Conservation (phyloP, 2,888 invertebrate species). For the Acrocyrtus sp. region DNA sequence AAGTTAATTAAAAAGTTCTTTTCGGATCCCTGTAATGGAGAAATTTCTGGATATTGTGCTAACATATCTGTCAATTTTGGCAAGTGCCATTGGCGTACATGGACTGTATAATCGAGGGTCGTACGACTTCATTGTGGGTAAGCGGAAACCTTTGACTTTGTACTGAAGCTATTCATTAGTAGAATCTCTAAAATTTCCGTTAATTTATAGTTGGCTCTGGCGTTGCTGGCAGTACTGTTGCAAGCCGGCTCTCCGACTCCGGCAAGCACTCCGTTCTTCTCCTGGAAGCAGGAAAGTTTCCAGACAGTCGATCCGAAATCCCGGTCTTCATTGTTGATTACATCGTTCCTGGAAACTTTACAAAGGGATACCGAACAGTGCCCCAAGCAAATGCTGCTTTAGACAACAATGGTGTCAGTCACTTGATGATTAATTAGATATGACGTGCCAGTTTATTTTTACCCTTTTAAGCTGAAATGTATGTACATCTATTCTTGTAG, state of each 20-base stretch:
- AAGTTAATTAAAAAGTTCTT: too few relatives aligned
- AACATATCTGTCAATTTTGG: too few relatives aligned
- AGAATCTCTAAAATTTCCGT: too few relatives aligned
- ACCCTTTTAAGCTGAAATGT: background rate
- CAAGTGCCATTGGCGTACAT: too few relatives aligned
- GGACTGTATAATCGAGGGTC: too few relatives aligned
- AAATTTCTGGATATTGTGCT: too few relatives aligned
- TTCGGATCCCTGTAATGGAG: too few relatives aligned
- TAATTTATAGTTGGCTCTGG: conserved; percentile 22
- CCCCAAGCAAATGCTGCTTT: background rate
- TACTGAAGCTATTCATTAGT: too few relatives aligned
- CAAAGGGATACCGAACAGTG: background rate
- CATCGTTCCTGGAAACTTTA: background rate
- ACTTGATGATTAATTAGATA: background rate
- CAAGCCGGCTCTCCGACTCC: conserved; percentile 1
- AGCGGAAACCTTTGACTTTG: too few relatives aligned
- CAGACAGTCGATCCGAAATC: background rate
- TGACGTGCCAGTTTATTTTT: background rate
- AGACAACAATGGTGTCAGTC: background rate
- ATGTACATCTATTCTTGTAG: background rate
- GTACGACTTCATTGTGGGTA: too few relatives aligned
- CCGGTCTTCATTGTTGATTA: background rate
- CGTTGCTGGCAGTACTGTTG: background rate
- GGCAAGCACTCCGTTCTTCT: background rate
- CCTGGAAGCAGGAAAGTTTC: conserved; percentile 3